Conservation (phyloP, 2,113 vertebrate species). For the Monopterus albus region DNA sequence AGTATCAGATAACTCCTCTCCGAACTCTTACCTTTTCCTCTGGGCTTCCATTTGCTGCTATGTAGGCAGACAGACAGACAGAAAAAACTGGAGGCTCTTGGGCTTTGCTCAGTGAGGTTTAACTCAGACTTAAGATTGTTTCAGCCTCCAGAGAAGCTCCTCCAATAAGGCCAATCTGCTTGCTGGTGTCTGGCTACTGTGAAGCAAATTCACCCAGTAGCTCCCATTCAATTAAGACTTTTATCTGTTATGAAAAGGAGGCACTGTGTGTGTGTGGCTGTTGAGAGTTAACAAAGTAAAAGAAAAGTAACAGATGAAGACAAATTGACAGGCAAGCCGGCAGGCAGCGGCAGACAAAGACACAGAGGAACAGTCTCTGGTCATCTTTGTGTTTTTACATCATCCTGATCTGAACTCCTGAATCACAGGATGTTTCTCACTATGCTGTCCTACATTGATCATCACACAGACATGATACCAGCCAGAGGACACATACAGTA, state of each 20-base stretch:
- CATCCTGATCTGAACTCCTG: slow-evolving; percentile 9
- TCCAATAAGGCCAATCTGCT: background rate
- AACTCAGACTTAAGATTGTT: background rate
- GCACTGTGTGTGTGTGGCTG: background rate
- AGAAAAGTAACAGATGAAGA: slow-evolving; percentile 21
- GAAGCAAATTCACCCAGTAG: background rate
- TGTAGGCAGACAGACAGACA: background rate
- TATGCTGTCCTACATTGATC: background rate
- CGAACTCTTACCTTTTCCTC: background rate
- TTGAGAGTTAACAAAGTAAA: slow-evolving; percentile 5
- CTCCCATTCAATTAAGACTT: slow-evolving; percentile 21
- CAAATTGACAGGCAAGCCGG: slow-evolving; percentile 21
- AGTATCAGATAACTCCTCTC: background rate
- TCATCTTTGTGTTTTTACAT: slow-evolving; percentile 5
- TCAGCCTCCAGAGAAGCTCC: slow-evolving; percentile 3
- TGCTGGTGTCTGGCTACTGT: background rate
- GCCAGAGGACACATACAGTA: background rate
- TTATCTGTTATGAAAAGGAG: slow-evolving; percentile 25
- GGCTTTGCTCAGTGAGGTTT: slow-evolving; percentile 15
- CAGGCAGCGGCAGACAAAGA: slow-evolving; percentile 14
- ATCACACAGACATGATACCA: slow-evolving; percentile 6
- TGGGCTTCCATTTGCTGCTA: background rate
- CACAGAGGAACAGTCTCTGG: background rate
- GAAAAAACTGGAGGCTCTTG: background rate
- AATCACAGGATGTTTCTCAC: background rate